Base-by-base conservation (phyloP, 2,113 vertebrate genomes). In the Diadophis punctatus region DNA sequence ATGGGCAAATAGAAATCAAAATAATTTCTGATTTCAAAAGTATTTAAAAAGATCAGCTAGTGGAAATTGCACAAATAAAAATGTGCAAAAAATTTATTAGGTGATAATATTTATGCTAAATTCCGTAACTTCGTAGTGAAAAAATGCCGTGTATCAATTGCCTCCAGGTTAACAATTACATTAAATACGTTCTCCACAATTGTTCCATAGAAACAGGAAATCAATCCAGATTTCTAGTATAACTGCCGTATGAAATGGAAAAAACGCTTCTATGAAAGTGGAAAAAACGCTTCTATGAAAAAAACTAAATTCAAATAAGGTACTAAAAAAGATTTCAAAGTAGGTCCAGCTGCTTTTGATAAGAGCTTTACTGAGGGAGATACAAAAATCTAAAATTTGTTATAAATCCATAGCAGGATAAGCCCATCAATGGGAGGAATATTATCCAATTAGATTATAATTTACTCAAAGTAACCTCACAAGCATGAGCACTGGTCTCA, bases 261-360 rank as follows among this genome's bases (percentile, higher is more conserved):
- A 10, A 93, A 34, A 60, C 39, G 48, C 16, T 46, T 23, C 14
- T 91, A 86, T 89, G 48, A 10, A 53, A 49, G 49, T 53, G 18
- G 30, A 4, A 0, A 10, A 93, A 34, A 60, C 30, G 53, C 16
- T 46, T 23, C 18, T 91, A 86, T 89, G 51, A 10, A 74, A 52
- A 94, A n/a, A 22, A 4, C 56, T 25, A 14, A 90, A 90, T n/a
- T 4, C 68, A 92, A 53, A 51, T 34, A 74, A 30, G 16, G 43
- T 30, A 95, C 12, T 25, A 88, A 95, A 96, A 96, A 7, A 87
- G 34, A 93, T 93, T 55, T 80, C 63, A 92, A 86, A 95, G 86
- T 46, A 51, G 14, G 23, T n/a, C 1, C 0, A 0, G 1, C 6
- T 2, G 27, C 0, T 51, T 74, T 80, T 68, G 16, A 27, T 0